phyloP scores from a whole-genome alignment of 1,140 invertebrate species.

The Penaeus indicus region DNA sequence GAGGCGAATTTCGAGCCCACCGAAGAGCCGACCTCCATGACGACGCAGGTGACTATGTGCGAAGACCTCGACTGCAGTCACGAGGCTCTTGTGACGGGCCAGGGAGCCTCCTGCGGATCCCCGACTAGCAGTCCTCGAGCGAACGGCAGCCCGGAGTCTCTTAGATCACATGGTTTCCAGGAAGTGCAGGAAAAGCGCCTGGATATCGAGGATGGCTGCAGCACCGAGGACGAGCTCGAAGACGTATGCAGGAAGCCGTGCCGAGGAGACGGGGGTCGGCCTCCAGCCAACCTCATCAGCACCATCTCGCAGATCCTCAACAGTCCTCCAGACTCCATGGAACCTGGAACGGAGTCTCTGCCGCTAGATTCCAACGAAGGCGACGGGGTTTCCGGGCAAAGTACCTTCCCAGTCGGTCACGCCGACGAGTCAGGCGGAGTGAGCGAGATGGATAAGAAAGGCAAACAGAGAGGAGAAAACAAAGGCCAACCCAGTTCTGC shows the following conservation, averaged over 20 bases:
- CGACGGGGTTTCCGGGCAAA: not conserved
- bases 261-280: not conserved
- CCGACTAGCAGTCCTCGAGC: not conserved
- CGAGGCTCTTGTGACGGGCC: not conserved
- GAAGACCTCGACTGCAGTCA: conserved; percentile 3
- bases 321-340: conserved; percentile 50
- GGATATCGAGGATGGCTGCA: not conserved
- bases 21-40: conserved; percentile 26
- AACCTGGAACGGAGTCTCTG: conserved; percentile 9
- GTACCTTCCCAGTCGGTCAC: too few species aligned
- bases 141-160: not conserved
- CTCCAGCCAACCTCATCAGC: conserved; percentile 32
- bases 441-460: too few species aligned
- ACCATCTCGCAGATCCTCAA: conserved; percentile 48
- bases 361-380: not conserved
- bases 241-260: not conserved
- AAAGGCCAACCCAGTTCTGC: too few species aligned
- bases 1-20: conserved; percentile 27
- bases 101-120: not conserved
- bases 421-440: not conserved
- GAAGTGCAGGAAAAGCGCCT: not conserved
- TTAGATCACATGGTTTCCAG: not conserved
- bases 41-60: conserved; percentile 28
- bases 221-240: conserved; percentile 23
- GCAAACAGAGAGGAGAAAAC: too few species aligned